Evolutionary conservation across 2,888 invertebrate species (phyloP).

Genomic region (Amblyjoppa proteus): DNA sequence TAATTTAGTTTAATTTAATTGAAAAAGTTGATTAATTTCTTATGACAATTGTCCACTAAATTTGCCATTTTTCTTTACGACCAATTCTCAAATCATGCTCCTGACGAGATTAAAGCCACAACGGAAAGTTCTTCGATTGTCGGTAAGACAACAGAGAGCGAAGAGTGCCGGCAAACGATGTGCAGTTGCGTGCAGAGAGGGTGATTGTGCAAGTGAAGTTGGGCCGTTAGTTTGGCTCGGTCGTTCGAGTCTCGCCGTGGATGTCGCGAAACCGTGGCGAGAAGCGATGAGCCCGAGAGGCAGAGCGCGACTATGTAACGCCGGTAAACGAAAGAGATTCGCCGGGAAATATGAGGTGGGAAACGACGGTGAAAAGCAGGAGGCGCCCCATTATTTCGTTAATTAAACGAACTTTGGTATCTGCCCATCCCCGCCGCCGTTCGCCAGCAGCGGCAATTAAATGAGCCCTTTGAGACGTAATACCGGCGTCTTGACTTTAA

Average conservation of each 20-base stretch:
- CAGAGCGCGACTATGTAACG: background rate
- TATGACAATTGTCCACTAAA: no score
- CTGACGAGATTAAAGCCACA: no score
- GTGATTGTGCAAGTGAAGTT: conserved; percentile 35
- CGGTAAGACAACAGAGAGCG: no score
- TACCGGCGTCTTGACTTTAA: conserved; percentile 76
- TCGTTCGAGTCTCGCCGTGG: conserved; percentile 8
- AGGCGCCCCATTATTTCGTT: conserved; percentile 79
- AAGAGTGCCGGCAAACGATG: conserved; percentile 3
- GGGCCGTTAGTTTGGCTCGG: conserved; percentile 54
- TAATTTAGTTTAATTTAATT: no score
- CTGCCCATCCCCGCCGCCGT: conserved; percentile 56
- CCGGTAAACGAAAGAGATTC: background rate
- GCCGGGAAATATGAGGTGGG: conserved; percentile 6
- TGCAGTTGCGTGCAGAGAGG: background rate
- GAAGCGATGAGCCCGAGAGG: conserved; percentile 31
- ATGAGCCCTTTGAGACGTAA: conserved; percentile 77
- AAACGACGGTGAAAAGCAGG: conserved; percentile 35
- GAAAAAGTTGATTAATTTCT: no score
- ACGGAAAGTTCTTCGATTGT: no score
- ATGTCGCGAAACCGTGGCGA: conserved; percentile 36
- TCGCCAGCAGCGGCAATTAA: conserved; percentile 76
- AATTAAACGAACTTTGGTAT: conserved; percentile 82
- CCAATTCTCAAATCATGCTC: no score
- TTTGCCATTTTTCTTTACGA: no score